phyloP scores from a whole-genome alignment of 1,140 invertebrate genomes.

The Neodiprion lecontei region DNA sequence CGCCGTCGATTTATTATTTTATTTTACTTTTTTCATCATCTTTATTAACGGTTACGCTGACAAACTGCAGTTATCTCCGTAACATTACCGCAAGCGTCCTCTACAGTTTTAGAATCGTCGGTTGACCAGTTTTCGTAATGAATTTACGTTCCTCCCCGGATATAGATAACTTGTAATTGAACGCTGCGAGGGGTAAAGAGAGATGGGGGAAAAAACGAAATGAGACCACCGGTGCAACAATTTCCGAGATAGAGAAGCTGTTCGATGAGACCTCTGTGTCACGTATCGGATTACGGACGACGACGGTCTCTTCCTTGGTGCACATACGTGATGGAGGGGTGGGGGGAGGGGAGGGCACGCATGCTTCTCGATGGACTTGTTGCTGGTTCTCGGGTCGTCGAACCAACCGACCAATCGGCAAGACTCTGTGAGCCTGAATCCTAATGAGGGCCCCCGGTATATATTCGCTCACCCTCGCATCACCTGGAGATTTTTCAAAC shows the following conservation, averaged over 20 bases:
- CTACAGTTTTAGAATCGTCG: background rate
- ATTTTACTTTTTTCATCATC: background rate
- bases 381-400: conserved; percentile 47
- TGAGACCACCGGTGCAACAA: background rate
- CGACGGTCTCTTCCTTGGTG: background rate
- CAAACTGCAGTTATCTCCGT: background rate
- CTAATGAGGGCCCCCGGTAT: conserved; percentile 58
- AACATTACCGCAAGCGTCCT: background rate
- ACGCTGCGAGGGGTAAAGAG: no score
- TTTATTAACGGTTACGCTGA: background rate
- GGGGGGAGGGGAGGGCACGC: background rate
- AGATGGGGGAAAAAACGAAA: background rate
- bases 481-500: conserved; percentile 50
- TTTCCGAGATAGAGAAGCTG: background rate
- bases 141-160: no score
- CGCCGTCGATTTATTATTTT: background rate
- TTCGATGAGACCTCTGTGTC: no score
- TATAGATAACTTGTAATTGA: no score
- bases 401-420: conserved; percentile 56
- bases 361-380: conserved; percentile 2
- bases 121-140: background rate
- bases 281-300: no score
- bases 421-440: conserved; percentile 55
- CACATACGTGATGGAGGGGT: background rate
- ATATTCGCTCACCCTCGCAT: conserved; percentile 50